Evolutionary conservation across 1,140 invertebrate genomes (phyloP).

Genomic region (Proctacanthus coquilletti): DNA sequence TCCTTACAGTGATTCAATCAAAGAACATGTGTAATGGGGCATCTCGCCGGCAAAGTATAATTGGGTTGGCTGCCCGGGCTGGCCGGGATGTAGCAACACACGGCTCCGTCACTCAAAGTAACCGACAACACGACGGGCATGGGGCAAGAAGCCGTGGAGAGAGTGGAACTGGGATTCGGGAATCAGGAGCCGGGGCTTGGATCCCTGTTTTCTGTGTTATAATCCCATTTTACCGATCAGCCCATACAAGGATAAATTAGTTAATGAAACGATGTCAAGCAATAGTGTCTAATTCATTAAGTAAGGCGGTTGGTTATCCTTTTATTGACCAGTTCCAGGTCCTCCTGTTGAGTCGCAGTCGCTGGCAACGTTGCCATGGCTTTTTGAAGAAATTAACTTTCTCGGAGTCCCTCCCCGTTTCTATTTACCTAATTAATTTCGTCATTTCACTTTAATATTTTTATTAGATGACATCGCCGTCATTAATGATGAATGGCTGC

Average conservation of each 20-base stretch:
- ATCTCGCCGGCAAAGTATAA: background rate
- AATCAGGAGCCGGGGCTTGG: too few relatives aligned
- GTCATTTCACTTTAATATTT: background rate
- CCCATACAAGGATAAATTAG: background rate
- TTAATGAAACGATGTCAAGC: conserved; percentile 1
- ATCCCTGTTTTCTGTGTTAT: background rate
- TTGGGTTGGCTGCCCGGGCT: background rate
- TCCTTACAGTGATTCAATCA: background rate
- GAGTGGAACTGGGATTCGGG: too few relatives aligned
- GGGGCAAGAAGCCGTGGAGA: too few relatives aligned
- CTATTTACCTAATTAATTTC: conserved; percentile 1
- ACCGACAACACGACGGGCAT: too few relatives aligned
- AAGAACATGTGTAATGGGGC: conserved; percentile 1
- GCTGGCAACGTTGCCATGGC: too few relatives aligned
- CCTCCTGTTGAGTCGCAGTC: background rate
- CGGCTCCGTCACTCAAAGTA: too few relatives aligned
- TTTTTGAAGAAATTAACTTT: too few relatives aligned
- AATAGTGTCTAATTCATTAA: background rate
- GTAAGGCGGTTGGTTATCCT: background rate
- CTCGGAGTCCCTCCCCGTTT: too few relatives aligned
- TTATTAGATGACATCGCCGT: background rate
- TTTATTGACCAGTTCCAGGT: background rate
- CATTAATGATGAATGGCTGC: too few relatives aligned
- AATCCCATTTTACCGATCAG: conserved; percentile 1
- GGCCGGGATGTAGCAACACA: too few relatives aligned